Evolutionary conservation across 2,797 vertebrate genomes (phyloP).

Genomic region (Strix occidentalis): DNA sequence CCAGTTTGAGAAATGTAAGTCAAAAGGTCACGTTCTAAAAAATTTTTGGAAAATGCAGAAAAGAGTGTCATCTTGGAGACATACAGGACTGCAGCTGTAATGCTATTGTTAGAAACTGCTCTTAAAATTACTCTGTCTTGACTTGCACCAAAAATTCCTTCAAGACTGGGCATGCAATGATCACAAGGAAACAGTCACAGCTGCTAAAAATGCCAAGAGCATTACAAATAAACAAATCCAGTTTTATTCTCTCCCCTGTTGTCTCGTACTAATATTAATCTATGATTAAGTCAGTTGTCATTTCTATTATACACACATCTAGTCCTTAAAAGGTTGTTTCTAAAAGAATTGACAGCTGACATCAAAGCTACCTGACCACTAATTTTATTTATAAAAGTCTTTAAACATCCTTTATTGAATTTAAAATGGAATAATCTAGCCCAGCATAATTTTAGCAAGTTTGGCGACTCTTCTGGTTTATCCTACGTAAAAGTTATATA

Average conservation of each 20-base stretch:
- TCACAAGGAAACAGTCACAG: constrained; percentile 47
- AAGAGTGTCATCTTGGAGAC: background rate
- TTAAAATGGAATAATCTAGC: background rate
- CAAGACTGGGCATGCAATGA: constrained; percentile 46
- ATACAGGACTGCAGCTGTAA: background rate
- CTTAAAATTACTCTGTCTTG: constrained; percentile 42
- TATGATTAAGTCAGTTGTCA: constrained; percentile 7
- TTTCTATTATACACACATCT: background rate
- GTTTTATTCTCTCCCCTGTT: background rate
- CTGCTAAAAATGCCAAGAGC: constrained; percentile 66
- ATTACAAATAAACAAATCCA: constrained; percentile 47
- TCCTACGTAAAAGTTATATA: background rate
- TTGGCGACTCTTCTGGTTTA: background rate
- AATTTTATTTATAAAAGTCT: background rate
- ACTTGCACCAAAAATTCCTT: constrained; percentile 60
- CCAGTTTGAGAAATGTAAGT: background rate
- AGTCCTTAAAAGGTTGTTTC: constrained; percentile 11
- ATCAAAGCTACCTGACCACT: background rate
- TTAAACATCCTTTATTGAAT: background rate
- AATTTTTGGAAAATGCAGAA: background rate
- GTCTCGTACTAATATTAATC: constrained; percentile 27
- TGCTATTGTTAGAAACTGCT: constrained; percentile 10
- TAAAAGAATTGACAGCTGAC: background rate
- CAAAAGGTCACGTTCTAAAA: background rate
- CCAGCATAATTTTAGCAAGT: background rate